These are phyloP conservation scores for Aethina tumida DNA, from an alignment of 1,140 invertebrate species.

Conservation along the genomic window DNA sequence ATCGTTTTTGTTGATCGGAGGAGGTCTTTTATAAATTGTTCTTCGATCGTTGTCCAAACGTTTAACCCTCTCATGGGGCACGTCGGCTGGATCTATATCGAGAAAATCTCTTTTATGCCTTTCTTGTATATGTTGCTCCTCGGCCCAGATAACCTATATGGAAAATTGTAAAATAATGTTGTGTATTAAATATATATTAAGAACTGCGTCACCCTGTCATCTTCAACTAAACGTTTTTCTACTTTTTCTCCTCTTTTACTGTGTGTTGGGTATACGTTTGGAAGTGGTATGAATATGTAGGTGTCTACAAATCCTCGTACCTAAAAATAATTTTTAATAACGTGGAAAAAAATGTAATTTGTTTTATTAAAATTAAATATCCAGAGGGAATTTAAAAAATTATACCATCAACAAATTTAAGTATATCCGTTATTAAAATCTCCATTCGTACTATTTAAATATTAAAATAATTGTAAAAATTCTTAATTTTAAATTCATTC, in stretches of 20 bases:
- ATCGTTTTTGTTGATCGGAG: conserved; percentile 7
- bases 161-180: conserved; percentile 8
- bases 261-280: conserved; percentile 32
- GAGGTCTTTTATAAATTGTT: background rate
- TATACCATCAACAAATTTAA: too few relatives aligned
- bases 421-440: too few relatives aligned
- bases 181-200: conserved; percentile 3
- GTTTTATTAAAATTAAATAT: too few relatives aligned
- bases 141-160: conserved; percentile 56
- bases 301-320: conserved; percentile 46
- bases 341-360: too few relatives aligned
- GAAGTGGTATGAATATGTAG: conserved; percentile 42
- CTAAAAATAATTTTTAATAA: too few relatives aligned
- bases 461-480: too few relatives aligned
- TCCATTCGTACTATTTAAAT: too few relatives aligned
- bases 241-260: conserved; percentile 32
- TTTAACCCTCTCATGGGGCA: conserved; percentile 18
- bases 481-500: too few relatives aligned
- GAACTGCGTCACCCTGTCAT: conserved; percentile 37
- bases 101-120: conserved; percentile 54
- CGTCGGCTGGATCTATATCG: conserved; percentile 16
- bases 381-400: too few relatives aligned
- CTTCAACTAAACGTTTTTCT: conserved; percentile 29
- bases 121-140: conserved; percentile 51
- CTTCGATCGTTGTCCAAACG: conserved; percentile 6